A percentile compares a stretch with the other conserved stretches of the same genome.
Conservation (phyloP, 2,888 invertebrate genomes). For the Ornithoptera priamus region DNA sequence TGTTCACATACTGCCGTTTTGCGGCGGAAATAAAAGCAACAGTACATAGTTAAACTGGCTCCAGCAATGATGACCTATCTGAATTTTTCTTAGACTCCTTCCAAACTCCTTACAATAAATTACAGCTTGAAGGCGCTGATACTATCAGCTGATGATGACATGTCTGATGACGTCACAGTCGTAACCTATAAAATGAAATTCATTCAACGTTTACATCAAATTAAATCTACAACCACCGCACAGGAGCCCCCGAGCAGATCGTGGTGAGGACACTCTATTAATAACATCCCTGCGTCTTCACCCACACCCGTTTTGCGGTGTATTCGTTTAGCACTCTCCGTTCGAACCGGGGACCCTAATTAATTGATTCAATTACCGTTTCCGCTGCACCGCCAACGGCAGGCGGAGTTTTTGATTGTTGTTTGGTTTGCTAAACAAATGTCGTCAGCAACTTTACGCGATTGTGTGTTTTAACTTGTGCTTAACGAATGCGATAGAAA, state of each 20-base stretch:
- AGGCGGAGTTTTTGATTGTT: slow-evolving; percentile 28
- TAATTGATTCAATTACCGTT: slow-evolving; percentile 45
- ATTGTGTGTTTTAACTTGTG: too few relatives aligned
- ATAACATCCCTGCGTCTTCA: slow-evolving; percentile 29
- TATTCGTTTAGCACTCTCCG: slow-evolving; percentile 31
- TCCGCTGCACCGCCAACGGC: slow-evolving; percentile 30
- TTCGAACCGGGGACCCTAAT: slow-evolving; percentile 36
- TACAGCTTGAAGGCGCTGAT: too few relatives aligned
- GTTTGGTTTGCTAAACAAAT: slow-evolving; percentile 28
- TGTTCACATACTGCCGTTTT: too few relatives aligned
- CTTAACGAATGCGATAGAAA: too few relatives aligned
- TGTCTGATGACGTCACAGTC: too few relatives aligned
- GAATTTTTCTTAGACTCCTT: too few relatives aligned
- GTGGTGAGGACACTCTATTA: slow-evolving; percentile 31
- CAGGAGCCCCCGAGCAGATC: slow-evolving; percentile 11
- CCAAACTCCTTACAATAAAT: too few relatives aligned
- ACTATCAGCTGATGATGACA: background rate
- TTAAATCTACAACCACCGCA: slow-evolving; percentile 16
- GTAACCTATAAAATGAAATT: background rate
- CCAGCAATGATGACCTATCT: too few relatives aligned
- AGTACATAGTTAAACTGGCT: too few relatives aligned
- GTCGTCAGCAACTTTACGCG: slow-evolving; percentile 9
- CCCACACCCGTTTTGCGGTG: slow-evolving; percentile 26
- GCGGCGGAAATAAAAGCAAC: too few relatives aligned
- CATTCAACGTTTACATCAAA: slow-evolving; percentile 18